Evolutionary conservation across 2,888 invertebrate genomes (phyloP), one percentile per base, ranked within the genome.

Genomic region (Cerastis leucographa): DNA sequence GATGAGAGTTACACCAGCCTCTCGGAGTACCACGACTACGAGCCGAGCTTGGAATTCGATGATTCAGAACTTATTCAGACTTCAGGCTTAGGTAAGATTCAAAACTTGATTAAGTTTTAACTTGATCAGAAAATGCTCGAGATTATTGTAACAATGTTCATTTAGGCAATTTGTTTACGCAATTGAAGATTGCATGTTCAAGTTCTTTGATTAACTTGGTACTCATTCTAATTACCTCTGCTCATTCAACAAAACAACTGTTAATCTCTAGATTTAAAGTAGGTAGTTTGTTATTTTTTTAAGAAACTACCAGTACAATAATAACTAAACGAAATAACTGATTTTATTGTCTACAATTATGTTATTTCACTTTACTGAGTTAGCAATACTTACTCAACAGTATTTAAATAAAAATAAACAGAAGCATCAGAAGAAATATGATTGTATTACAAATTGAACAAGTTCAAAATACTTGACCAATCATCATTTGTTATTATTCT

Each of bases 1-100:
- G 98, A 99, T 84, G 99, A 99, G 91, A 97, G 98, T 14, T 98
- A 98, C 93, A 98, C 98, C 71, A 99, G 99, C 94, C 97, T 99
- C 79, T 99, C 99, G 51, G 99, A 99, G 95, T 98, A 98, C 93
- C 99, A 99, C 93, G 99, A 99, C 95, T 98, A 99, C 94, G 99
- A 99, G 94, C 99, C 99, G 22, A 98, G 99, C 95, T 97, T 99
- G 93, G 99, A 99, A 94, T 99, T 99, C 96, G 99, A 99, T 96
- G 99, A 99, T 94, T 98, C 99, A 22, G 99, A 99, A 96, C 95
- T 99, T 77, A 97, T 97, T 90, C 97, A 98, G 90, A 97, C 97
- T 70, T 97, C 97, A 76, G 97, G 97, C 87, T 97, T 98, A 93
- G 98, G 98, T 98, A 97, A 97, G 96, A 25, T 54, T 25, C 17